A percentile compares a stretch with the other conserved stretches of the same genome.
Conservation (phyloP, 2,113 vertebrate genomes). For the Myrmophylax atrothorax region DNA sequence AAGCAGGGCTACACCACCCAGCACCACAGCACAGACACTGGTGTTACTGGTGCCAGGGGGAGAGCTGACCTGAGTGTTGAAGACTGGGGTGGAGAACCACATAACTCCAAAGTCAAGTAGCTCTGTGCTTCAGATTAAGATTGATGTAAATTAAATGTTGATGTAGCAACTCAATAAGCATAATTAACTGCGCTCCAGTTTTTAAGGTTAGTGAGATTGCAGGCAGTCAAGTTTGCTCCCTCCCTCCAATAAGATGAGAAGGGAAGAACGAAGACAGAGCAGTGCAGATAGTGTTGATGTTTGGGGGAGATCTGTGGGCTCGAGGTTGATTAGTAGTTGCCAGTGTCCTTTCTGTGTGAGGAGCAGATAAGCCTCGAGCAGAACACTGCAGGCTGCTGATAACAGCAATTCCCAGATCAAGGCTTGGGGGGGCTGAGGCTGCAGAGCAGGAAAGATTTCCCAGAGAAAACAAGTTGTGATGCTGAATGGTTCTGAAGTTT, state of each 20-base stretch:
- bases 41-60: not conserved
- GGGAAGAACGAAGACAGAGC: not conserved
- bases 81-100: fast-evolving
- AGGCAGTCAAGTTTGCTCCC: not conserved
- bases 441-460: not conserved
- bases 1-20: not conserved
- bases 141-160: not conserved
- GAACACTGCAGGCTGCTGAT: conserved; percentile 48
- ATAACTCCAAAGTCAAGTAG: not conserved
- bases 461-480: not conserved
- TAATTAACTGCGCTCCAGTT: not conserved
- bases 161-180: not conserved
- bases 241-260: not conserved
- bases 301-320: conserved; percentile 5
- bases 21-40: not conserved
- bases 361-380: conserved; percentile 21
- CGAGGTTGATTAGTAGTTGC: not conserved
- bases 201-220: not conserved
- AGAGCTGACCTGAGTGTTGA: not conserved
- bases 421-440: not conserved
- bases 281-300: not conserved
- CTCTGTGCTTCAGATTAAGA: not conserved
- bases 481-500: conserved; percentile 12
- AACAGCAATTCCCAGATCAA: conserved; percentile 40
- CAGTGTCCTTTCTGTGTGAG: not conserved